Conservation (phyloP, 2,113 vertebrate species). For the Semnornis frantzii region DNA sequence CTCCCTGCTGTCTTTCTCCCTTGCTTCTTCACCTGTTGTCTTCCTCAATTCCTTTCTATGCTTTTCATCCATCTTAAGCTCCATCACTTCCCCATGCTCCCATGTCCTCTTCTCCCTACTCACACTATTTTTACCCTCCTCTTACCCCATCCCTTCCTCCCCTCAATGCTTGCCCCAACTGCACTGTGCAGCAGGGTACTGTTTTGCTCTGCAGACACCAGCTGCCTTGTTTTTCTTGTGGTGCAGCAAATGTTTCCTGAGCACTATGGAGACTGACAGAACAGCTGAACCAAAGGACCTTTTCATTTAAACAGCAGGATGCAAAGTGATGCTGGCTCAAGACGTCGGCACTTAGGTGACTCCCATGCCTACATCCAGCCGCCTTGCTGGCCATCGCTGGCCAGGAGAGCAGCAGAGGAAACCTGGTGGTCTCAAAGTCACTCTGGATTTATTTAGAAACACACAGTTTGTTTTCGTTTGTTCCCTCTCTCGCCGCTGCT, state of each 20-base stretch:
- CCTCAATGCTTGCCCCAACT: background rate
- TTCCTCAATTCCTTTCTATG: background rate
- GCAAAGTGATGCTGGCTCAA: background rate
- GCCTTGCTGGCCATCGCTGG: accelerated
- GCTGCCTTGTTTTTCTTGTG: background rate
- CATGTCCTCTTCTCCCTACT: background rate
- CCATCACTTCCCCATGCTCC: accelerated
- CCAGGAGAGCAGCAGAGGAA: background rate
- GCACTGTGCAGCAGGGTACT: background rate
- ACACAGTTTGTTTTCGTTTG: background rate
- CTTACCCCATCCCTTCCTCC: background rate
- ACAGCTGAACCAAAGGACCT: background rate
- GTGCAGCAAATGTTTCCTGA: background rate
- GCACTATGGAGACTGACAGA: background rate
- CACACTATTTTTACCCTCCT: background rate
- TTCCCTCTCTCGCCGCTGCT: background rate
- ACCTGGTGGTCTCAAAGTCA: accelerated
- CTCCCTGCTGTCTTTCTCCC: background rate
- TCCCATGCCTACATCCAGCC: background rate
- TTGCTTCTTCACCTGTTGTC: accelerated
- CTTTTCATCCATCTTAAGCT: background rate
- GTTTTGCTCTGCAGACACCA: background rate
- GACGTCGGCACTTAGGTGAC: background rate
- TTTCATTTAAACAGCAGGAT: background rate
- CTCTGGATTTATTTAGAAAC: background rate